These are phyloP conservation scores for Enteromius mattozi DNA, from an alignment of 2,797 vertebrate species.

Conservation along the genomic window DNA sequence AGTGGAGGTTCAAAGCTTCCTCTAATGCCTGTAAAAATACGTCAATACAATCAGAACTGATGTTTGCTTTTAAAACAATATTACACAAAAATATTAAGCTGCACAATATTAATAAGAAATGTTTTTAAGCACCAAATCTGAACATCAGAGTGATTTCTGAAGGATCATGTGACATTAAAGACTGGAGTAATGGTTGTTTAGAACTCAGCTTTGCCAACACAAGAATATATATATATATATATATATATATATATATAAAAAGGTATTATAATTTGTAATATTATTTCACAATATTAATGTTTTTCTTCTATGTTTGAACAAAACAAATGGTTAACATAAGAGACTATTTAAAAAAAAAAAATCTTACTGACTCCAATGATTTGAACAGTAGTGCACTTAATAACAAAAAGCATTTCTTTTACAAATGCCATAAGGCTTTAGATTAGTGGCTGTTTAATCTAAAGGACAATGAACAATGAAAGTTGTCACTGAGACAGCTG, in stretches of 20 bases:
- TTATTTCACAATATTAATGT: not conserved
- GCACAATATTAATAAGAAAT: not conserved
- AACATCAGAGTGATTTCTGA: not conserved
- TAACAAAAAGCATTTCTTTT: not conserved
- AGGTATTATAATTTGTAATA: not conserved
- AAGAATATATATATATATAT: not conserved
- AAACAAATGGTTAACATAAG: not conserved
- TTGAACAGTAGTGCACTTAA: not conserved
- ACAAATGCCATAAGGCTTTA: not conserved
- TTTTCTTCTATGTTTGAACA: not conserved
- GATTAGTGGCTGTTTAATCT: not conserved
- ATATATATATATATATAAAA: not conserved
- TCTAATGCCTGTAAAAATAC: constrained; percentile 84
- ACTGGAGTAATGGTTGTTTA: not conserved
- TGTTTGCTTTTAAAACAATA: not conserved
- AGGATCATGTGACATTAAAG: not conserved
- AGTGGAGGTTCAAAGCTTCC: constrained; percentile 89
- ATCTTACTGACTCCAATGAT: not conserved
- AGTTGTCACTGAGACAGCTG: not conserved
- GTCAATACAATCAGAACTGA: constrained; percentile 23
- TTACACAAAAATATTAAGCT: not conserved
- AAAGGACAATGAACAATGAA: not conserved
- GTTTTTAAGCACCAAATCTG: not conserved
- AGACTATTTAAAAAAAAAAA: not conserved
- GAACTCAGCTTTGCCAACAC: not conserved